phyloP scores from a whole-genome alignment of 2,888 invertebrate species.

The Pinctada fucata region DNA sequence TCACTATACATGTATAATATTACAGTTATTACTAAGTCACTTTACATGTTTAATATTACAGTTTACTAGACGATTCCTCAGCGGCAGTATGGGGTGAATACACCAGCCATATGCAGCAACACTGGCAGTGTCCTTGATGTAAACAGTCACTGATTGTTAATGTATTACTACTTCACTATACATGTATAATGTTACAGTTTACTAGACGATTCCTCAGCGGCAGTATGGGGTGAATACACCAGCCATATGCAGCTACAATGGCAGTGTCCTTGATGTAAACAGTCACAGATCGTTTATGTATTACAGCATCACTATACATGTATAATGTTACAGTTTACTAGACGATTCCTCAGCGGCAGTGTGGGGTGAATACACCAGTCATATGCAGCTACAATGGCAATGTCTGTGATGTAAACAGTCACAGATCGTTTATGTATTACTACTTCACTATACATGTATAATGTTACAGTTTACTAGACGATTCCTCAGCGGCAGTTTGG shows the following conservation, averaged over 20 bases:
- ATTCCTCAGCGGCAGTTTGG: constrained; percentile 63
- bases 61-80: constrained; percentile 69
- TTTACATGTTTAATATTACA: no score
- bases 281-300: constrained; percentile 82
- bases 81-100: constrained; percentile 68
- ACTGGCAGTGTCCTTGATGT: constrained; percentile 88
- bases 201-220: constrained; percentile 65
- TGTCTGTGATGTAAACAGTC: constrained; percentile 85
- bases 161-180: no score
- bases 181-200: no score
- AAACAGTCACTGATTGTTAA: constrained; percentile 81
- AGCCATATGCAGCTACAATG: constrained; percentile 82
- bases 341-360: constrained; percentile 66
- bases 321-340: constrained; percentile 76
- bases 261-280: constrained; percentile 85
- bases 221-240: constrained; percentile 68
- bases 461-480: constrained; percentile 76
- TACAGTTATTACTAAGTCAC: no score
- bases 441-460: no score
- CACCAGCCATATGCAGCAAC: constrained; percentile 79
- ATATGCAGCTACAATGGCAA: constrained; percentile 83
- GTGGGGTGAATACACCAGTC: constrained; percentile 72
- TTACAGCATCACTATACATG: no score
- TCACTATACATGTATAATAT: no score
- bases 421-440: constrained; percentile 82